Percentiles rank a stretch among this genome's conserved stretches.
Conservation (phyloP, 2,888 invertebrate species). For the Phaonia tiefii region DNA sequence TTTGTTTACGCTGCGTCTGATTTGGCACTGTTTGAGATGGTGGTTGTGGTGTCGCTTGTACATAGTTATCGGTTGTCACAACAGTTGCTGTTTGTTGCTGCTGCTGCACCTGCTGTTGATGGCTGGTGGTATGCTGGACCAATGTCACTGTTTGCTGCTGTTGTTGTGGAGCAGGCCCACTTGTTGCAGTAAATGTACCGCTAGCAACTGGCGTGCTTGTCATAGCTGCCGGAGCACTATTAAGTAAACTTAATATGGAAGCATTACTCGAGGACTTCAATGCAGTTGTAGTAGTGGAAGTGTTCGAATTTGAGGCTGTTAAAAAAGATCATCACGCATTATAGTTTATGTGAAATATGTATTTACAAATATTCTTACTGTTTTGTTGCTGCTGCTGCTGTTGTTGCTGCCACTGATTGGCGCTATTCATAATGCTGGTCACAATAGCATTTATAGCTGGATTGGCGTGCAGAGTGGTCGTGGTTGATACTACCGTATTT, state of each 20-base stretch:
- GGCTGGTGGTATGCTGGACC: constrained; percentile 72
- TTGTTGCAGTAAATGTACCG: constrained; percentile 78
- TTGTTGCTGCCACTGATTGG: constrained; percentile 89
- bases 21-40: constrained; percentile 70
- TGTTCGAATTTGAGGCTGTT: constrained; percentile 55
- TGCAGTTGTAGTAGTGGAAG: constrained; percentile 55
- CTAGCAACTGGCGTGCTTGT: constrained; percentile 83
- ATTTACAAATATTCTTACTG: constrained; percentile 53
- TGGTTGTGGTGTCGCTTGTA: constrained; percentile 73
- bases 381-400: constrained; percentile 76
- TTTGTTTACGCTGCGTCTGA: constrained; percentile 73
- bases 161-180: constrained; percentile 69
- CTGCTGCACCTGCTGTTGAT: constrained; percentile 68
- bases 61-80: constrained; percentile 73
- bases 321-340: constrained; percentile 43
- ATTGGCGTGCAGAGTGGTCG: constrained; percentile 79
- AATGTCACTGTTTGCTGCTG: constrained; percentile 74
- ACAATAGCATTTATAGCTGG: constrained; percentile 88
- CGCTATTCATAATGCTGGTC: constrained; percentile 90
- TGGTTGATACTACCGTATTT: constrained; percentile 55
- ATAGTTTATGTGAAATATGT: constrained; percentile 2
- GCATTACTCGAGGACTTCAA: constrained; percentile 82
- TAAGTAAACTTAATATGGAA: constrained; percentile 88
- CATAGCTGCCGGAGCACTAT: constrained; percentile 89
- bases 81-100: constrained; percentile 70